Conservation (phyloP, 2,797 vertebrate genomes). For the Gambelia wislizenii region DNA sequence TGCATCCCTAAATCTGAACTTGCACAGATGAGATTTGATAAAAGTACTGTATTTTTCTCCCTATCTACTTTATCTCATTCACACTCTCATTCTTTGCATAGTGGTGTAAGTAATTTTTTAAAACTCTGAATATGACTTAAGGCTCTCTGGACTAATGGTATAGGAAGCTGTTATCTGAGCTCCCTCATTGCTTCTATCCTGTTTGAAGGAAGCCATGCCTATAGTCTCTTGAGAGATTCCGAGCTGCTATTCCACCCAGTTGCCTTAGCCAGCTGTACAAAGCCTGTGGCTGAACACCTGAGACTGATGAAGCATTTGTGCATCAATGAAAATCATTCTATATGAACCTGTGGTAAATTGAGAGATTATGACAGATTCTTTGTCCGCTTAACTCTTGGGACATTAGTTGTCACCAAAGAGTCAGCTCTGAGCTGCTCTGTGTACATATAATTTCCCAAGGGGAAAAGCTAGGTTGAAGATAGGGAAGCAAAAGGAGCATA, state of each 20-base stretch:
- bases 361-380: background rate
- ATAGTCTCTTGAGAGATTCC: background rate
- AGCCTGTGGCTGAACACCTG: background rate
- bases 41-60: background rate
- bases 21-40: background rate
- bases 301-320: too few relatives aligned
- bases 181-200: too few relatives aligned
- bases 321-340: too few relatives aligned
- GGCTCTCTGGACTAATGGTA: too few relatives aligned
- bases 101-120: too few relatives aligned
- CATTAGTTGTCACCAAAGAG: too few relatives aligned
- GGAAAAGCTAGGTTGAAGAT: background rate
- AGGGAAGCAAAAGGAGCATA: background rate
- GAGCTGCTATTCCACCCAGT: background rate
- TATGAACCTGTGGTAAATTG: background rate
- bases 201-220: too few relatives aligned
- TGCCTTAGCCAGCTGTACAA: background rate
- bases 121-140: too few relatives aligned
- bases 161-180: too few relatives aligned
- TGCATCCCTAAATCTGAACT: background rate
- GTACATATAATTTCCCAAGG: background rate
- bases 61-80: background rate
- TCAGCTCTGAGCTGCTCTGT: too few relatives aligned
- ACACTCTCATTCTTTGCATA: too few relatives aligned
- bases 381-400: too few relatives aligned